Conservation (phyloP, 92 coral and sea anemone species). For the Parazoanthus swiftii region DNA sequence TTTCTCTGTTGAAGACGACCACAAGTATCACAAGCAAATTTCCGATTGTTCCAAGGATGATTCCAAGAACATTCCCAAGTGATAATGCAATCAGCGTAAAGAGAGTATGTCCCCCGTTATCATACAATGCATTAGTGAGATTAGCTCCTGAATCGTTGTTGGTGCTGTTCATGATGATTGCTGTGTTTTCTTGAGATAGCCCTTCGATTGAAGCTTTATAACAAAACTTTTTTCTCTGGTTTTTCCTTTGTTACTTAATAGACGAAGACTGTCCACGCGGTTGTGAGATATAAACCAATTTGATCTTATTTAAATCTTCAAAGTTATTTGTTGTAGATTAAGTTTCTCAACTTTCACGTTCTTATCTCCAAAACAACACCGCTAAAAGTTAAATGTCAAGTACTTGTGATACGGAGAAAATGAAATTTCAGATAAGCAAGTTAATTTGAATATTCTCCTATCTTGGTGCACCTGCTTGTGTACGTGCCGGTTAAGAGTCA, state of each 20-base stretch:
- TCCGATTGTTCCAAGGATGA: constrained; percentile 67
- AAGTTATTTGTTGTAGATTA: neutral
- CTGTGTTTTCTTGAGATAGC: neutral
- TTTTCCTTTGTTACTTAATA: neutral
- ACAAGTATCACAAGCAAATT: constrained; percentile 69
- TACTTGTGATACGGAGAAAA: neutral
- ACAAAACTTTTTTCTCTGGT: neutral
- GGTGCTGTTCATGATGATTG: constrained; percentile 11
- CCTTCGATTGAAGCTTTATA: neutral
- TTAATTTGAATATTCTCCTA: constrained; percentile 9
- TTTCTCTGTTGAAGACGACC: constrained; percentile 63
- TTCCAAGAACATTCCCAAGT: constrained; percentile 56
- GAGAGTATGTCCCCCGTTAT: constrained; percentile 1
- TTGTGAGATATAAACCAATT: neutral
- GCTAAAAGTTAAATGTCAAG: neutral
- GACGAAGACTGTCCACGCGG: neutral
- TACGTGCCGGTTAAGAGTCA: neutral
- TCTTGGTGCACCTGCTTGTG: neutral
- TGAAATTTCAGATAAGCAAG: neutral
- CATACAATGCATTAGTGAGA: constrained; percentile 7
- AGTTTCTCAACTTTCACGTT: no score
- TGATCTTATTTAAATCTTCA: neutral
- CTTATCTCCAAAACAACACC: no score
- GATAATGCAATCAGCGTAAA: constrained; percentile 46
- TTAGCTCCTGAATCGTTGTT: constrained; percentile 12